These are phyloP conservation scores for Mimas tiliae DNA, from an alignment of 2,888 invertebrate species.

Conservation along the genomic window DNA sequence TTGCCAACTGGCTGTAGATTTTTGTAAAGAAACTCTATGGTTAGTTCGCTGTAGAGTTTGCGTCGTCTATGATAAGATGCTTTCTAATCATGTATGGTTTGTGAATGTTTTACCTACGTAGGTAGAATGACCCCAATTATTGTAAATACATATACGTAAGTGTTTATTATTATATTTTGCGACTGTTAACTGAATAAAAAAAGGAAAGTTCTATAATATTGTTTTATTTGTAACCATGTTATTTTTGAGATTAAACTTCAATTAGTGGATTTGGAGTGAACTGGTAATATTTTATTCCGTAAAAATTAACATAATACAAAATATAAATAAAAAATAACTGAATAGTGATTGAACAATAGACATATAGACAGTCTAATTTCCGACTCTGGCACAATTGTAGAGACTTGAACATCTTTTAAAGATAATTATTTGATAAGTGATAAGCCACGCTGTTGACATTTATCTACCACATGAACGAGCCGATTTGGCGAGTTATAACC, in stretches of 20 bases:
- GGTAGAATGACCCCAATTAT: constrained; percentile 76
- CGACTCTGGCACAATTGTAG: too few species aligned
- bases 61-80: constrained; percentile 49
- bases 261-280: too few species aligned
- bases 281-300: too few species aligned
- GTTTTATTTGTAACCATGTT: constrained; percentile 43
- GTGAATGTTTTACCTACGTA: constrained; percentile 83
- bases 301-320: too few species aligned
- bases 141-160: constrained; percentile 82
- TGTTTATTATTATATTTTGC: constrained; percentile 75
- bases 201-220: constrained; percentile 58
- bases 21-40: constrained; percentile 22
- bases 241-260: background rate
- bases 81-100: constrained; percentile 79
- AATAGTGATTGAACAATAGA: too few species aligned
- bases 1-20: background rate
- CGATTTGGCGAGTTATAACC: too few species aligned
- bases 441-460: too few species aligned
- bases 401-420: too few species aligned
- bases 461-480: too few species aligned
- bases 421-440: too few species aligned
- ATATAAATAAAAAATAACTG: too few species aligned
- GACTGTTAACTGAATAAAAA: constrained; percentile 82
- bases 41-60: constrained; percentile 41
- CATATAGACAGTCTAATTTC: too few species aligned